Percentiles rank a stretch among this genome's conserved stretches.
Conservation (phyloP, 2,888 invertebrate genomes). For the Galerucella calmariensis region DNA sequence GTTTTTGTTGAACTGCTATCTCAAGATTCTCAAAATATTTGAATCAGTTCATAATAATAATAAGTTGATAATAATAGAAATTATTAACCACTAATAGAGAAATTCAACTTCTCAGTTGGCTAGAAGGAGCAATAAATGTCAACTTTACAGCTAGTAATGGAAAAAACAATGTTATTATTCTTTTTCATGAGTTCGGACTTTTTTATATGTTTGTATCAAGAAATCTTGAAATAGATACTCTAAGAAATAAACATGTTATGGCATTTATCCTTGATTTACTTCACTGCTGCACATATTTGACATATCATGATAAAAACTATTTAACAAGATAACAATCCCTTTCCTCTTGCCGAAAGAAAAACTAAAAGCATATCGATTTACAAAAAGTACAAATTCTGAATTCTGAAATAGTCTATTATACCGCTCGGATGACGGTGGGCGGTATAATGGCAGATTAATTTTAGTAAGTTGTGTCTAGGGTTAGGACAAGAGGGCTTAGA, state of each 20-base stretch:
- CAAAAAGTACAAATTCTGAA: not conserved
- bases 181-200: too few relatives aligned
- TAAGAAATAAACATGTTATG: not conserved
- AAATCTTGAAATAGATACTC: not conserved
- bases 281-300: not conserved
- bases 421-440: not conserved
- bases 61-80: too few relatives aligned
- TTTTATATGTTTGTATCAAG: not conserved
- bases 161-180: too few relatives aligned
- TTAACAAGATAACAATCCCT: not conserved
- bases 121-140: too few relatives aligned
- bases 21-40: too few relatives aligned
- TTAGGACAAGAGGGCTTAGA: not conserved
- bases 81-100: too few relatives aligned
- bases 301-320: not conserved
- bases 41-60: too few relatives aligned
- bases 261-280: not conserved
- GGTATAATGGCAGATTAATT: not conserved
- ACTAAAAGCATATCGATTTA: not conserved
- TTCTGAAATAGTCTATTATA: conserved; percentile 1
- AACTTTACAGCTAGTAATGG: too few relatives aligned
- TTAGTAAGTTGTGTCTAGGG: not conserved
- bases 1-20: too few relatives aligned
- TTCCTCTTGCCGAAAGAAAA: not conserved
- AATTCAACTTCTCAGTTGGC: too few relatives aligned